Base-by-base conservation (phyloP, 1,140 invertebrate species). In the Spodoptera litura region DNA sequence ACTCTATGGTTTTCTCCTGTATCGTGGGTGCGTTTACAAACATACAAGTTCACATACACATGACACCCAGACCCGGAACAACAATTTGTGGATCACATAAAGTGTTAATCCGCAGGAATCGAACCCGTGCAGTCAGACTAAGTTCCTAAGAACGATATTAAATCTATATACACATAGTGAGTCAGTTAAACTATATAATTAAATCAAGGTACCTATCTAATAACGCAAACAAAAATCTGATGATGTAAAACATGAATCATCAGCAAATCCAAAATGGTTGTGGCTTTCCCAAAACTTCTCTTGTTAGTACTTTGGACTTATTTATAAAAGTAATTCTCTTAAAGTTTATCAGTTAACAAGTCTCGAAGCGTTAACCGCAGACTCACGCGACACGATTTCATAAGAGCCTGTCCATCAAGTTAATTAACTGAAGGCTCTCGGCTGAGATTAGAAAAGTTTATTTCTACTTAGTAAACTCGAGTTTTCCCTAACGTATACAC, bases 361-460 rank as follows among this genome's bases (percentile, higher is more conserved):
- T 25, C 38, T 35, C 20, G 61, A 64, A 35, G 35, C 61, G 64
- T 49, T 70, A 52, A 70, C 52, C 68, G 53, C 68, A 71, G 68
- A n/a, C 52, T 71, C 68, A 56, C 68, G 31, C 38, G 53, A 71
- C 51, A 56, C 27, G 68, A 55, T 56, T 55, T 55, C 31, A 55
- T 71, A 56, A 56, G 25, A 53, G 49, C 20, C 68, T 52, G 52
- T 73, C 71, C 38, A 73, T 73, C 55, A 73, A 73, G 35, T 25
- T 59, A 73, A 73, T 73, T 73, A 73, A 73, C 55, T 64, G 27
- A 62, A 44, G 59, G 35, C 38, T 51, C 38, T 35, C n/a, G 9
- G 59, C 25, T 11, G 44, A 62, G 73, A 64, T 75, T 75, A 64
- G 58, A 64, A 75, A 75, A 75, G 49, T 64, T 75, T 12, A 15